Conservation (phyloP, 2,113 vertebrate genomes). For the Pandion haliaetus region DNA sequence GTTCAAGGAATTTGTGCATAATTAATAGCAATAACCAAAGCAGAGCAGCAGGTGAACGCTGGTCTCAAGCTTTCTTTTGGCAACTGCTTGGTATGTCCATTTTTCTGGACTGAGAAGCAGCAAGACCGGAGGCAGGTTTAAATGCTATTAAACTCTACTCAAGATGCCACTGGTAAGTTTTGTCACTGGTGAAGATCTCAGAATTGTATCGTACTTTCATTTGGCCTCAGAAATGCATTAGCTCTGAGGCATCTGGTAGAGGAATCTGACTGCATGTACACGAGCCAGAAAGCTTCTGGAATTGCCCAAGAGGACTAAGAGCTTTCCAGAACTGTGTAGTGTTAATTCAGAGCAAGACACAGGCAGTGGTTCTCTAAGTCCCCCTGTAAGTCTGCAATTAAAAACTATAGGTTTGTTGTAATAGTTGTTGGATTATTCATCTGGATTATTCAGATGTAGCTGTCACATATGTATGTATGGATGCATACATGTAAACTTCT, state of each 20-base stretch:
- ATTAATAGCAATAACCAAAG: not conserved
- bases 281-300: not conserved
- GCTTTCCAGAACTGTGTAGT: not conserved
- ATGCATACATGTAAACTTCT: not conserved
- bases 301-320: not conserved
- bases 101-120: not conserved
- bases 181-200: not conserved
- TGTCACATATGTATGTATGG: not conserved
- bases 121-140: not conserved
- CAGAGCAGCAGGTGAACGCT: not conserved
- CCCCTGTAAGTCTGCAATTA: not conserved
- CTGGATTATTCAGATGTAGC: not conserved
- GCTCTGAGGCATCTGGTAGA: not conserved
- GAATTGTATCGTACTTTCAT: not conserved
- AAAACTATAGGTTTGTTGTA: not conserved
- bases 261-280: not conserved
- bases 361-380: not conserved
- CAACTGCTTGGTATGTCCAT: not conserved
- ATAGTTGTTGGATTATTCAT: not conserved
- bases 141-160: not conserved
- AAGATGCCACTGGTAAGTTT: not conserved
- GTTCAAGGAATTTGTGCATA: not conserved
- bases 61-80: not conserved
- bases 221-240: not conserved
- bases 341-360: not conserved